Percentiles rank a stretch among this genome's conserved stretches.
Conservation (phyloP, 2,797 vertebrate species). For the Bryconaethiops microstoma region DNA sequence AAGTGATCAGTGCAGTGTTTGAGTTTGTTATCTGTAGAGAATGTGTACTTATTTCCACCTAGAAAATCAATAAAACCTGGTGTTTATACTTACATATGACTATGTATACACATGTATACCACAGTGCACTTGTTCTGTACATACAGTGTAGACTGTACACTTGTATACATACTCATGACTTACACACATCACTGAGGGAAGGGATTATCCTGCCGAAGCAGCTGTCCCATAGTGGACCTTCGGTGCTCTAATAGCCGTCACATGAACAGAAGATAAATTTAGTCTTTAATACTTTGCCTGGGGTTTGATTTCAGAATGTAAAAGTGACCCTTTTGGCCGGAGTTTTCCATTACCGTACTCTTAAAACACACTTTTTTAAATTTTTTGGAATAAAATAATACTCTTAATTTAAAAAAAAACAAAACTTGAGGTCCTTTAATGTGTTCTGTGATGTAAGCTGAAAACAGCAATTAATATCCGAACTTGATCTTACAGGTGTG, state of each 20-base stretch:
- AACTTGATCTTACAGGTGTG: too few species aligned
- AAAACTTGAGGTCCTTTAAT: too few species aligned
- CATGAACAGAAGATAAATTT: slow-evolving; percentile 76
- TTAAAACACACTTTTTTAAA: neutral
- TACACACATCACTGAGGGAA: slow-evolving; percentile 44
- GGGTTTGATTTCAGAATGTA: slow-evolving; percentile 67
- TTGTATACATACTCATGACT: slow-evolving; percentile 50
- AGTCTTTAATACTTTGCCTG: slow-evolving; percentile 67
- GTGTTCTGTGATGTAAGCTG: too few species aligned
- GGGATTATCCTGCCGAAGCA: slow-evolving; percentile 58
- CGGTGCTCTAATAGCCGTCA: slow-evolving; percentile 69
- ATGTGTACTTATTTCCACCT: too few species aligned
- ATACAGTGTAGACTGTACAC: neutral
- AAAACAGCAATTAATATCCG: too few species aligned
- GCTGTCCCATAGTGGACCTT: slow-evolving; percentile 70
- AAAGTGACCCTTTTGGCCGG: slow-evolving; percentile 48
- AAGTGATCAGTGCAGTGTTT: too few species aligned
- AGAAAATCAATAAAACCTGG: too few species aligned
- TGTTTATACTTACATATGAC: too few species aligned
- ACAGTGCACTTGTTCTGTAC: neutral
- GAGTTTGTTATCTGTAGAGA: too few species aligned
- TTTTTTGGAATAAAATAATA: too few species aligned
- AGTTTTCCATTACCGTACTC: neutral
- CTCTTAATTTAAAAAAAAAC: too few species aligned
- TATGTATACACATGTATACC: neutral